Evolutionary conservation across 2,797 vertebrate genomes (phyloP).

Genomic region (Xenopus petersii): DNA sequence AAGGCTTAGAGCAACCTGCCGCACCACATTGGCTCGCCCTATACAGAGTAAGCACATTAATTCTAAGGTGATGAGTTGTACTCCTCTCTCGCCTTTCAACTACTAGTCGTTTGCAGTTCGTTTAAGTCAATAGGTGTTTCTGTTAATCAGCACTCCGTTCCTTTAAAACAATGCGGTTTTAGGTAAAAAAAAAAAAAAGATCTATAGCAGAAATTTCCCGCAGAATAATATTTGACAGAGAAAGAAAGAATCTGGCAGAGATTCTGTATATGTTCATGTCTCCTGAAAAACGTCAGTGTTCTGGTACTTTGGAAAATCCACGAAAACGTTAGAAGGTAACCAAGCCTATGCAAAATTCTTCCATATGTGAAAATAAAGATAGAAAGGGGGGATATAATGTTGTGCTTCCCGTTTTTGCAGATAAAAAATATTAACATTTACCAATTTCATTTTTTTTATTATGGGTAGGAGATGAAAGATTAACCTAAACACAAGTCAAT

Average conservation of each 20-base stretch:
- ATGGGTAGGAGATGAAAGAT: not conserved
- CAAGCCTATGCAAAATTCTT: constrained; percentile 4
- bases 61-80: no score
- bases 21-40: no score
- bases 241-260: constrained; percentile 10
- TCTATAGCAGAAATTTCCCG: no score
- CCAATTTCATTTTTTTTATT: not conserved
- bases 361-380: constrained; percentile 1
- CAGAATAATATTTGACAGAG: not conserved
- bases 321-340: constrained; percentile 9
- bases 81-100: no score
- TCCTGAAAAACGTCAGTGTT: constrained; percentile 18
- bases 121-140: no score
- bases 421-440: not conserved
- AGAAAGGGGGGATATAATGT: not conserved
- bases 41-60: no score
- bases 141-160: no score
- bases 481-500: not conserved
- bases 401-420: not conserved
- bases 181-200: no score
- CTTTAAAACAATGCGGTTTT: no score
- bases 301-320: constrained; percentile 2
- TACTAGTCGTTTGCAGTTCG: no score
- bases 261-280: constrained; percentile 12
- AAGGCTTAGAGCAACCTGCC: constrained; percentile 14